These are phyloP conservation scores for Carterocephalus palaemon DNA, from an alignment of 2,888 invertebrate species.

Conservation along the genomic window DNA sequence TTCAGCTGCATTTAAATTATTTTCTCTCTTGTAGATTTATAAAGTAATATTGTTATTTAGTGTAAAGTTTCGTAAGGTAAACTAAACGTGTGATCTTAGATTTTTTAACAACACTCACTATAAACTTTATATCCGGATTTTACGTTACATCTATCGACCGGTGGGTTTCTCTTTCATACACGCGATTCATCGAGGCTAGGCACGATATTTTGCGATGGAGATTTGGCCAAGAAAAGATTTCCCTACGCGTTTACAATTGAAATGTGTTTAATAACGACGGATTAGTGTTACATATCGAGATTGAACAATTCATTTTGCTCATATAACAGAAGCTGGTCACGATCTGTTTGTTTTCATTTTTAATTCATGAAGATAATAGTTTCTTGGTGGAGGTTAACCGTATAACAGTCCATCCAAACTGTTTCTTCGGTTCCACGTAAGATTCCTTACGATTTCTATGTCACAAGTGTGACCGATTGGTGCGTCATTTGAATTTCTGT, in stretches of 20 bases:
- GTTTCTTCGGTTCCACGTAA: constrained; percentile 31
- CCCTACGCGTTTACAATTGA: constrained; percentile 1
- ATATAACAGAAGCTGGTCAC: constrained; percentile 32
- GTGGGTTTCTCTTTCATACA: constrained; percentile 66
- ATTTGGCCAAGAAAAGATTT: constrained; percentile 23
- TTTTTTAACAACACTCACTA: constrained; percentile 21
- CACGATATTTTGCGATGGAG: constrained; percentile 25
- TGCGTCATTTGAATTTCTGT: constrained; percentile 34
- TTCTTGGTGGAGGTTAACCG: constrained; percentile 22
- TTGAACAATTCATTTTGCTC: constrained; percentile 9
- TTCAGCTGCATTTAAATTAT: constrained; percentile 34
- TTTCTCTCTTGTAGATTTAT: constrained; percentile 24
- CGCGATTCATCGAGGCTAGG: constrained; percentile 36
- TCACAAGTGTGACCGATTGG: constrained; percentile 29
- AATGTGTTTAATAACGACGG: constrained; percentile 15
- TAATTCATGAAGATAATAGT: constrained; percentile 38
- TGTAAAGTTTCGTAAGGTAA: constrained; percentile 30
- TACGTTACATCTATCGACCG: constrained; percentile 19
- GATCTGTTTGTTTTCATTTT: constrained; percentile 44
- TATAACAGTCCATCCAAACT: constrained; percentile 29
- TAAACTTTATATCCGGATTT: constrained; percentile 20
- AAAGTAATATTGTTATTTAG: constrained; percentile 20
- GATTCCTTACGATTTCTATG: constrained; percentile 29
- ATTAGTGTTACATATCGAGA: constrained; percentile 27
- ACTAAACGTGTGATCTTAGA: constrained; percentile 16